Evolutionary conservation across 2,113 vertebrate genomes (phyloP).

Genomic region (Indri indri): DNA sequence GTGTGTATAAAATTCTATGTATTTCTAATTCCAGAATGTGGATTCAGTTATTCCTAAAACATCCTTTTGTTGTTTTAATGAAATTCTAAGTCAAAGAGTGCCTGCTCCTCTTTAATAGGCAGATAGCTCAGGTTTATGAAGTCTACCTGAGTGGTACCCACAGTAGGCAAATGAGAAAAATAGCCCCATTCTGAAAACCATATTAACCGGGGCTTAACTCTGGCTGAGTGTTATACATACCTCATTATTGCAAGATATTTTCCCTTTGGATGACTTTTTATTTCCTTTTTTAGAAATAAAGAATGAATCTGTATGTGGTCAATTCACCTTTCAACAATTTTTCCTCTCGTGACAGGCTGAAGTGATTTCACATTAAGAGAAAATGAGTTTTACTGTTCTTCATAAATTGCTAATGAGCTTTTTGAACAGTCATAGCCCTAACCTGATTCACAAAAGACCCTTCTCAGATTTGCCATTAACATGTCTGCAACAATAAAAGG

Average conservation of each 20-base stretch:
- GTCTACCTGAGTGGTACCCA: neutral
- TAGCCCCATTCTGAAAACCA: neutral
- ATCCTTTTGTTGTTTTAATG: neutral
- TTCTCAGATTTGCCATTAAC: slow-evolving; percentile 28
- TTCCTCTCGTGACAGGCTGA: slow-evolving; percentile 41
- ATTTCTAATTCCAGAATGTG: rapidly evolving
- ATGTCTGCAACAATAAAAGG: slow-evolving; percentile 33
- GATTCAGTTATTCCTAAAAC: neutral
- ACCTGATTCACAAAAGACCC: slow-evolving; percentile 43
- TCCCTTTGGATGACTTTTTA: neutral
- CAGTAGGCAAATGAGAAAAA: slow-evolving; percentile 11
- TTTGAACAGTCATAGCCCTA: slow-evolving; percentile 17
- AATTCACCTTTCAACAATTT: slow-evolving; percentile 37
- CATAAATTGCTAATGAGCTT: slow-evolving; percentile 63
- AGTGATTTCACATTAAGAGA: slow-evolving; percentile 62
- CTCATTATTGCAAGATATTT: slow-evolving; percentile 26
- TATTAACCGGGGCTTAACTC: neutral
- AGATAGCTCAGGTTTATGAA: neutral
- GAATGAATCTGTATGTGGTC: slow-evolving; percentile 39
- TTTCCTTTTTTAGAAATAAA: neutral
- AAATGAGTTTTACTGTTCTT: slow-evolving; percentile 54
- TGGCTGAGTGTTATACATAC: neutral
- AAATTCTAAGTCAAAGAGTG: neutral
- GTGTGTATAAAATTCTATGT: rapidly evolving
- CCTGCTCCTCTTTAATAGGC: neutral